These are phyloP conservation scores for Setophaga petechia DNA, from an alignment of 2,113 vertebrate species.

Conservation along the genomic window DNA sequence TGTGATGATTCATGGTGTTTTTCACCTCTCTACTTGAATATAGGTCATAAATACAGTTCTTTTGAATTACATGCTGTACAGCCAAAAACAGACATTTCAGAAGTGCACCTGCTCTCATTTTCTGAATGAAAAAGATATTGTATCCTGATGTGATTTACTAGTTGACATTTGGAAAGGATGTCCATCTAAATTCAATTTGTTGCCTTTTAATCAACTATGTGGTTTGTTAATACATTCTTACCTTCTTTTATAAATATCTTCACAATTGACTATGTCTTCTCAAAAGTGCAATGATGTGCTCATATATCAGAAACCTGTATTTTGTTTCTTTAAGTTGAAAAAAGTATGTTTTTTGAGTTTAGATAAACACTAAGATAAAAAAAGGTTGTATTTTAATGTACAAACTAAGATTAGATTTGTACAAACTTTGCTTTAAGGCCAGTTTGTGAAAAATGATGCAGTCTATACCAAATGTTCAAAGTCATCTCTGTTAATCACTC, in stretches of 20 bases:
- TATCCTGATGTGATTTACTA: conserved; percentile 28
- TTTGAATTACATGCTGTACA: not conserved
- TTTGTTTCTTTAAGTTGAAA: not conserved
- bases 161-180: not conserved
- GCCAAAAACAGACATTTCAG: conserved; percentile 24
- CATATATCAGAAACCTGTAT: not conserved
- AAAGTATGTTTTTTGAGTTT: not conserved
- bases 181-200: conserved; percentile 17
- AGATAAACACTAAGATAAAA: not conserved
- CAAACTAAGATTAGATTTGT: not conserved
- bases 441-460: not conserved
- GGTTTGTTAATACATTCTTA: not conserved
- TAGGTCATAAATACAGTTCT: not conserved
- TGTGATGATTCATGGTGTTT: not conserved
- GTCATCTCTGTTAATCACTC: not conserved
- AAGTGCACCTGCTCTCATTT: conserved; percentile 9
- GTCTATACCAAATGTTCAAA: not conserved
- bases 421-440: not conserved
- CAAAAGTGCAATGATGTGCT: not conserved
- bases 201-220: not conserved
- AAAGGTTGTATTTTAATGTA: not conserved
- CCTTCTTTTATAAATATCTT: too few relatives aligned
- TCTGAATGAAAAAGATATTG: not conserved
- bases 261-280: not conserved
- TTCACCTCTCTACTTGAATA: not conserved